A percentile compares a stretch with the other conserved stretches of the same genome.
Conservation (phyloP, 2,888 invertebrate species). For the Rhodophaea formosa region DNA sequence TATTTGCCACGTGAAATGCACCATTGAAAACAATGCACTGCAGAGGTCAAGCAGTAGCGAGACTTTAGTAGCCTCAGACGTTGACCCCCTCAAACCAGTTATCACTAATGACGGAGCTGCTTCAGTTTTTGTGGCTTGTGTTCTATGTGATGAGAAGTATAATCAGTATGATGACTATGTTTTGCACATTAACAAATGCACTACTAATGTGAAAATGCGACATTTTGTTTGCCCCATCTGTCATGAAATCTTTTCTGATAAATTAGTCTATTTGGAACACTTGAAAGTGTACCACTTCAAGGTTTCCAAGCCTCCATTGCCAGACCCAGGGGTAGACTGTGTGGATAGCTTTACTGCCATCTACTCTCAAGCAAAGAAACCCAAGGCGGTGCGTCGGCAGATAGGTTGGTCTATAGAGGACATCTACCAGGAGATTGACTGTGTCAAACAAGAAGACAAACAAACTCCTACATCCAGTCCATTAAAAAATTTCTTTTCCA, state of each 20-base stretch:
- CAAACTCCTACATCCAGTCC: slow-evolving; percentile 69
- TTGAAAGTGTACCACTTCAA: slow-evolving; percentile 59
- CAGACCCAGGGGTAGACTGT: slow-evolving; percentile 58
- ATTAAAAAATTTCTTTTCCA: slow-evolving; percentile 69
- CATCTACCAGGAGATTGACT: slow-evolving; percentile 76
- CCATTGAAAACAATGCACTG: slow-evolving; percentile 64
- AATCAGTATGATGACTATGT: slow-evolving; percentile 66
- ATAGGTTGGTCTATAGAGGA: slow-evolving; percentile 78
- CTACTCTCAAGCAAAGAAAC: slow-evolving; percentile 61
- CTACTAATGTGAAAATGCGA: slow-evolving; percentile 71
- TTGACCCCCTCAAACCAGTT: slow-evolving; percentile 34
- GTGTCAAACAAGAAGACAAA: slow-evolving; percentile 64
- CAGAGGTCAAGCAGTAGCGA: slow-evolving; percentile 69
- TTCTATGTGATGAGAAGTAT: slow-evolving; percentile 69
- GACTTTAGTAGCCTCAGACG: slow-evolving; percentile 67
- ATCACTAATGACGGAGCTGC: slow-evolving; percentile 36
- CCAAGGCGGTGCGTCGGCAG: slow-evolving; percentile 66
- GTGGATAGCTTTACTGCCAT: slow-evolving; percentile 65
- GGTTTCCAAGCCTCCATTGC: slow-evolving; percentile 29
- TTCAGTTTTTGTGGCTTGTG: slow-evolving; percentile 59
- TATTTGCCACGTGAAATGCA: slow-evolving; percentile 66
- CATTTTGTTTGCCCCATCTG: slow-evolving; percentile 72
- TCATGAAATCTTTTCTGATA: slow-evolving; percentile 69
- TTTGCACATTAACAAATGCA: slow-evolving; percentile 67
- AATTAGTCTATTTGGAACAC: slow-evolving; percentile 62